phyloP scores from a whole-genome alignment of 2,113 vertebrate species.

The Amazona guildingii region DNA sequence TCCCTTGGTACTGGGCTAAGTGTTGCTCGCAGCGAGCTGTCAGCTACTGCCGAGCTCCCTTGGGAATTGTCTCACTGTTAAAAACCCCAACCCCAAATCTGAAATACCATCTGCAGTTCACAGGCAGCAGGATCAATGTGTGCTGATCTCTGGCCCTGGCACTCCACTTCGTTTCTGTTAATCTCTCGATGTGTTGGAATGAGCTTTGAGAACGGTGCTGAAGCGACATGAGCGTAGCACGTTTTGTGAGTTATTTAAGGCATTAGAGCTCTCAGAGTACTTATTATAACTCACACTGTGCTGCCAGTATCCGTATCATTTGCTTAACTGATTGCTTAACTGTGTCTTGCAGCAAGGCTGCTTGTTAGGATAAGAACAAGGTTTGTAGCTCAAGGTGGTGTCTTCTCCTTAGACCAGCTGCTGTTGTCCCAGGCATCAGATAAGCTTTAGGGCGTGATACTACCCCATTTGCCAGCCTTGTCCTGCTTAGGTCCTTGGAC shows the following conservation, averaged over 20 bases:
- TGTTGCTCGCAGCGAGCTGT: not conserved
- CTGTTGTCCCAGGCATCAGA: accelerated
- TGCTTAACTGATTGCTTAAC: not conserved
- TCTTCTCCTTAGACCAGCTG: not conserved
- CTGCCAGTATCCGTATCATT: not conserved
- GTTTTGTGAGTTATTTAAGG: not conserved
- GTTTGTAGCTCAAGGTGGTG: not conserved
- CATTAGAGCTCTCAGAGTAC: not conserved
- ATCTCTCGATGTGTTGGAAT: not conserved
- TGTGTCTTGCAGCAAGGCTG: not conserved
- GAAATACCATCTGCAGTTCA: not conserved
- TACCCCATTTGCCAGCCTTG: not conserved
- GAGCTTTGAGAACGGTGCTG: not conserved
- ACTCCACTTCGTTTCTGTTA: not conserved
- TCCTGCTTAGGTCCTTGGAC: not conserved
- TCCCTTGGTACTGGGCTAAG: accelerated
- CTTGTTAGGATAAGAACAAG: not conserved
- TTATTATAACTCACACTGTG: not conserved
- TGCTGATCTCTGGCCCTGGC: not conserved
- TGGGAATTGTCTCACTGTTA: not conserved
- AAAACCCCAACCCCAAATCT: not conserved
- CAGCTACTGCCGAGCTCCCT: not conserved
- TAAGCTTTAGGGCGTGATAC: not conserved
- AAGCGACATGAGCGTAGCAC: accelerated
- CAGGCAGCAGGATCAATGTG: not conserved